phyloP scores from a whole-genome alignment of 2,113 vertebrate species.

The Baryphthengus martii region DNA sequence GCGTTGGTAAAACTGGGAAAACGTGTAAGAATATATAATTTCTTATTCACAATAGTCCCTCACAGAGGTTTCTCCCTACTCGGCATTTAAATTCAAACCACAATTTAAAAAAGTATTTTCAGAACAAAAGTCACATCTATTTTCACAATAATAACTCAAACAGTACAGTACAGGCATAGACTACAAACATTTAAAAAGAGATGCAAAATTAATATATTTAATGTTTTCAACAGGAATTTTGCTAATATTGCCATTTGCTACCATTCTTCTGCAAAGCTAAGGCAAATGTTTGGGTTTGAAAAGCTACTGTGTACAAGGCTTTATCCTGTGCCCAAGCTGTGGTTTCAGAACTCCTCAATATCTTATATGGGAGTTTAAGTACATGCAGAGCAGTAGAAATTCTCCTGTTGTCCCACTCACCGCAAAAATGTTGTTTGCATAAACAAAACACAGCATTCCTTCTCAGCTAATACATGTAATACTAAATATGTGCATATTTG shows the following conservation, averaged over 20 bases:
- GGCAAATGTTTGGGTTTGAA: background rate
- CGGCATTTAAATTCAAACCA: background rate
- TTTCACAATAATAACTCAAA: background rate
- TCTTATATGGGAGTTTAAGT: background rate
- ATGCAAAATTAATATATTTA: background rate
- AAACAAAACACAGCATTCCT: background rate
- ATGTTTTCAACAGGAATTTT: background rate
- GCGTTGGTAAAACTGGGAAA: background rate
- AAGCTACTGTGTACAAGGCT: background rate
- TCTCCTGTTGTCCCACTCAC: background rate
- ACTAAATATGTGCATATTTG: background rate
- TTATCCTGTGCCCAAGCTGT: background rate
- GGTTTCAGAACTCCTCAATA: background rate
- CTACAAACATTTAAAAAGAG: background rate
- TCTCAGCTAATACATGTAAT: background rate
- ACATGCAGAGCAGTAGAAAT: background rate
- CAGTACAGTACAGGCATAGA: background rate
- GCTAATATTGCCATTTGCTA: background rate
- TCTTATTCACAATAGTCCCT: background rate
- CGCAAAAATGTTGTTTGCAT: background rate
- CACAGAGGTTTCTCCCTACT: background rate
- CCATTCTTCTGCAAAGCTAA: background rate
- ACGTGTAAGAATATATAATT: background rate
- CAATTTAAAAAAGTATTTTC: background rate
- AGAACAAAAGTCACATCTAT: background rate